Conservation (phyloP, 1,140 invertebrate genomes). For the Brachionus rotundiformis region DNA sequence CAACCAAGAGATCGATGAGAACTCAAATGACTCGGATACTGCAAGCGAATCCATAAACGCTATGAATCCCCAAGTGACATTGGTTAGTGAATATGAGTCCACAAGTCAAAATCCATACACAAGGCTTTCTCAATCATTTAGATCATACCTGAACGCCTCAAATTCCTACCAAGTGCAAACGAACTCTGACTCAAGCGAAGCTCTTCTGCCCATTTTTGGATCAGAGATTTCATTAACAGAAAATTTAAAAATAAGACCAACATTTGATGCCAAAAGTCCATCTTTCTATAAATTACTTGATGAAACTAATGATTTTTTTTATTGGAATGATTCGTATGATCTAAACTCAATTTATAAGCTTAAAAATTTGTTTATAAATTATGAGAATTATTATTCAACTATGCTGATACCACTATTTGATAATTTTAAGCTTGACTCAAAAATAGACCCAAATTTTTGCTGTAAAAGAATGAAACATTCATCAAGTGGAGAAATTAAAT, state of each 20-base stretch:
- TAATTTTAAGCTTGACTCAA: constrained; percentile 10
- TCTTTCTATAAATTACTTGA: constrained; percentile 6
- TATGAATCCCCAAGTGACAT: not conserved
- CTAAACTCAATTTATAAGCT: not conserved
- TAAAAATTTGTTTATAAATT: not conserved
- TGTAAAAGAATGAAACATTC: constrained; percentile 39
- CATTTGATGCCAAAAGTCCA: constrained; percentile 25
- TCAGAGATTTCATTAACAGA: not conserved
- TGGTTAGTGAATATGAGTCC: not conserved
- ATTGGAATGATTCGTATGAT: not conserved
- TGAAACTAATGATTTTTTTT: not conserved
- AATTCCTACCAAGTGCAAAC: not conserved
- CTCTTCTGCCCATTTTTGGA: not conserved
- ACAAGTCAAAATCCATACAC: not conserved
- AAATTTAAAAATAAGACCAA: not conserved
- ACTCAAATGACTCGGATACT: not conserved
- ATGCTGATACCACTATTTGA: constrained; percentile 29
- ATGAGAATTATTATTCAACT: constrained; percentile 31
- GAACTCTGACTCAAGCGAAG: not conserved
- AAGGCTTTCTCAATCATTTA: not conserved
- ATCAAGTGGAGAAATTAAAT: not conserved
- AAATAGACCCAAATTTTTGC: not conserved
- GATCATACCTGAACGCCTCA: constrained; percentile 5
- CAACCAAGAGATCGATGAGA: not conserved
- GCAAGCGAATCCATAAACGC: not conserved